Evolutionary conservation across 2,797 vertebrate species (phyloP), one percentile per base, ranked within the genome.

Genomic region (Pipistrellus pipistrellus): DNA sequence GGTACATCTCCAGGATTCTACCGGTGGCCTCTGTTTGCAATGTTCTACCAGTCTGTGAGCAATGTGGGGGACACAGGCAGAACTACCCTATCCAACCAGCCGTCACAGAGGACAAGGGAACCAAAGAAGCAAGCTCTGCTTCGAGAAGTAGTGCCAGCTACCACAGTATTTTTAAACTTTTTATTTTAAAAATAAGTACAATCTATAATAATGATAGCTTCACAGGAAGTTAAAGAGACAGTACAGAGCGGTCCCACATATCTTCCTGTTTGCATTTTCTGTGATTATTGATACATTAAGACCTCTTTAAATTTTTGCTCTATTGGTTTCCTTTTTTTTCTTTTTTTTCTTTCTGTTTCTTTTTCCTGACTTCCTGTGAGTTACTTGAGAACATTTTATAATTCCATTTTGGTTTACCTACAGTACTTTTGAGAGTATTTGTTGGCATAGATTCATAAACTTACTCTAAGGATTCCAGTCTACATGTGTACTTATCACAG

Each of bases 161-260:
- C 48, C 23, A 48, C 66, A n/a, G 5, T 32, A 81, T 83, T 48
- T 82, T n/a, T 25, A 17, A 27, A 32, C 8, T 32, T 83, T 59
- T 83, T 41, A 78, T 38, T 73, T 82, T 85, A 53, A 93, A 93
- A 76, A 85, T 85, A 64, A 46, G 87, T 81, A 23, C 38, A 44
- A 44, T 62, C 76, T 72, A 7, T 32, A 51, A 59, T 68, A 78
- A 84, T n/a, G 38, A 21, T 48, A 81, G 68, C 18, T 12, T 84
- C 44, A 20, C 12, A 59, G 90, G 66, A 84, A 94, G 25, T 27
- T 59, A 32, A 21, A 51, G 69, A 64, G 51, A 64, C 15, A 59
- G 21, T 53, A 51, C 71, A 87, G 64, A 41, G 20, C 41, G 18
- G 32, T 53, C 46, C 30, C 13, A 2, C 5, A 32, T 46, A 69